Conservation (phyloP, 2,113 vertebrate genomes). For the Gila orcuttii region DNA sequence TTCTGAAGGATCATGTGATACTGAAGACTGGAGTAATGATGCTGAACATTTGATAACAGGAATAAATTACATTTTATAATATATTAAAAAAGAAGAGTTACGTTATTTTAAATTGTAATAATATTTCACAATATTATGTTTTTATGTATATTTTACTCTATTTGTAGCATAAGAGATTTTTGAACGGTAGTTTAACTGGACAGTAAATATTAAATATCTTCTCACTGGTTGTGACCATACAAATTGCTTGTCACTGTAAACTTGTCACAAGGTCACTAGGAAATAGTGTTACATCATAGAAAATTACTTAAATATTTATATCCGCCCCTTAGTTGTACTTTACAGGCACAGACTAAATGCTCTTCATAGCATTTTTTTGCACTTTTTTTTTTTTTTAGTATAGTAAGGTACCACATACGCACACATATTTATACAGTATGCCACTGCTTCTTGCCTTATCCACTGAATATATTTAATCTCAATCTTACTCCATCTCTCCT, state of each 20-base stretch:
- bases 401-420: too few relatives aligned
- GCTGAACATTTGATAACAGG: not conserved
- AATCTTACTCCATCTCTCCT: not conserved
- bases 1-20: not conserved
- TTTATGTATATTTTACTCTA: not conserved
- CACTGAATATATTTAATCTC: not conserved
- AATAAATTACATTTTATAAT: not conserved
- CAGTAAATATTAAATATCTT: not conserved
- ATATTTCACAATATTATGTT: not conserved
- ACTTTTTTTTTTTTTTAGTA: too few relatives aligned
- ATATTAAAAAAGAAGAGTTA: not conserved
- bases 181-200: not conserved
- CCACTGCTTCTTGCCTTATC: not conserved
- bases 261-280: not conserved
- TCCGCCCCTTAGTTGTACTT: not conserved
- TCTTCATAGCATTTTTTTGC: not conserved
- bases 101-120: not conserved
- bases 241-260: not conserved
- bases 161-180: not conserved
- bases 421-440: too few relatives aligned
- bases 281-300: too few relatives aligned
- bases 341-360: not conserved
- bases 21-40: not conserved
- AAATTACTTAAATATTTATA: not conserved
- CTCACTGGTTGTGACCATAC: not conserved